A percentile compares a stretch with the other conserved stretches of the same genome.
Conservation (phyloP, 1,140 invertebrate genomes). For the Ostrea edulis region DNA sequence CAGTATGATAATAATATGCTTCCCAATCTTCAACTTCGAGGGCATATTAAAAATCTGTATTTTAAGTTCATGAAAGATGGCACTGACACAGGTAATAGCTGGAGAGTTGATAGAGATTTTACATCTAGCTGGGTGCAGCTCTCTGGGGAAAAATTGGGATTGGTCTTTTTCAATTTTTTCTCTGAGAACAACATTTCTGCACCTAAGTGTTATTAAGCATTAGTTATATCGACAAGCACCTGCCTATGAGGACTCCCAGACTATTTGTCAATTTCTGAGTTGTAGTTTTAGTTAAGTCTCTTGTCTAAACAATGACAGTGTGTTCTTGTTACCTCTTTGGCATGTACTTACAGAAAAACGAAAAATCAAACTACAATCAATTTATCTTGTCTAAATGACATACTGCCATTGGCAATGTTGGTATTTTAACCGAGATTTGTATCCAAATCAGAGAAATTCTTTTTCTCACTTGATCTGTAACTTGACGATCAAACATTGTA, state of each 20-base stretch:
- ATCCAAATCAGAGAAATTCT: neutral
- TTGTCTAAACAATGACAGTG: constrained; percentile 12
- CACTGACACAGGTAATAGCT: neutral
- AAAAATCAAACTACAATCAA: constrained; percentile 12
- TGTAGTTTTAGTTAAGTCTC: neutral
- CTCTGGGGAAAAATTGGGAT: too few relatives aligned
- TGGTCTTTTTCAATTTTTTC: too few relatives aligned
- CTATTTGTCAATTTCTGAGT: neutral
- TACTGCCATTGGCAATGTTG: neutral
- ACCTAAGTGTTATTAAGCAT: too few relatives aligned
- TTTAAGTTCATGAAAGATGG: too few relatives aligned
- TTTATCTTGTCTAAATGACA: constrained; percentile 5
- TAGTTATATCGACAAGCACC: constrained; percentile 5
- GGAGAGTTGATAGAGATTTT: too few relatives aligned
- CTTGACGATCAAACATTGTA: constrained; percentile 7
- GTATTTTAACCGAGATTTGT: constrained; percentile 10
- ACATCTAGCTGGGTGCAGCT: too few relatives aligned
- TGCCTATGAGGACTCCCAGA: neutral
- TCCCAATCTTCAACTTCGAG: too few relatives aligned
- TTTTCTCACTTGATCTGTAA: neutral
- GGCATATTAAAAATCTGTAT: too few relatives aligned
- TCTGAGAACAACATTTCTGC: neutral
- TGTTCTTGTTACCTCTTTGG: constrained; percentile 5
- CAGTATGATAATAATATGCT: too few relatives aligned
- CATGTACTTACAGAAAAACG: neutral